Base-by-base conservation (phyloP, 2,797 vertebrate species). In the Arrhamphus sclerolepis region DNA sequence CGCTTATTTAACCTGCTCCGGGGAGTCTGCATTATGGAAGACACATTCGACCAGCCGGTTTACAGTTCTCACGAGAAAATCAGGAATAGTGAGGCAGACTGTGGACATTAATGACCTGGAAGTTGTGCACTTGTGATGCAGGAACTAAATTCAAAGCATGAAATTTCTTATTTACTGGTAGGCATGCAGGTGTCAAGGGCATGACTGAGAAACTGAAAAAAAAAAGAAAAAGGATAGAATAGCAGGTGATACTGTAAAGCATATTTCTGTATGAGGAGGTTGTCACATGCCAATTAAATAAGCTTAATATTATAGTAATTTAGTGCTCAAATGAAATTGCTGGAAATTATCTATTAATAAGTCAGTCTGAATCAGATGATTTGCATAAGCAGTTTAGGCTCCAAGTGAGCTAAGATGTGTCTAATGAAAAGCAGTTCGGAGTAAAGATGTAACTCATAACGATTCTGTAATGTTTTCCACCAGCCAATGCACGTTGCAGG, bases 391-490 rank as follows among this genome's bases (percentile, higher is more conserved):
- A 40, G 54, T 64, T 59, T 13, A n/a, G 17, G 41, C 60, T 53
- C 43, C 17, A 1, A 58, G 22, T 57, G 26, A 61, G 61, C 42
- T 56, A n/a, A 44, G 49, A 50, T 54, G 66, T 58, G 38, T 59
- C 46, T 47, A 46, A 71, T 77, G 21, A 71, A 56, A 71, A 54
- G 56, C 6, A 13, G 17, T 48, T 57, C 48, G 18, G 49, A 13
- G 24, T 28, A 42, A 70, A 34, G 63, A 70, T 61, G 51, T 63
- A 54, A 26, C 39, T 18, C 54, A 78, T 83, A 73, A 72, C 72
- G 60, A 17, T 82, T 74, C 49, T 22, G 56, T 13, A 43, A n/a
- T 50, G 48, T 77, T 76, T 67, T 76, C 78, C 73, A 34, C 19
- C 7, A 43, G 48, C 55, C 53, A 46, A 78, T 52, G 43, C 66